phyloP scores from a whole-genome alignment of 2,888 invertebrate species.

The Caenorhabditis macrosperma region DNA sequence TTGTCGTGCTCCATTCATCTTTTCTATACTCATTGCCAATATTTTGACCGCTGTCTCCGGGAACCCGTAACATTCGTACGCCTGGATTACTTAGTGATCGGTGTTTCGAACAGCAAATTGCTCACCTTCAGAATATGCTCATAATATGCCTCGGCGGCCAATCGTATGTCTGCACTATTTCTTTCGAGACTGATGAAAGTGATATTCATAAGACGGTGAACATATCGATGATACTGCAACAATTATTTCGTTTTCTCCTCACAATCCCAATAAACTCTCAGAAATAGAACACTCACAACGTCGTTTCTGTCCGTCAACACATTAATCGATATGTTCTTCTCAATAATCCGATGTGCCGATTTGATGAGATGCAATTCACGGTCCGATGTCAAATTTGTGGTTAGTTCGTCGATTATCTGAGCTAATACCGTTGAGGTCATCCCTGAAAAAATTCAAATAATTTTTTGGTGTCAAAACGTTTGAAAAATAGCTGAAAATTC shows the following conservation, averaged over 20 bases:
- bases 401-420: conserved; percentile 40
- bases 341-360: conserved; percentile 37
- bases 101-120: neutral
- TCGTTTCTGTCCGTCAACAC: conserved; percentile 29
- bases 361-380: conserved; percentile 48
- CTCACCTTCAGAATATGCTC: conserved; percentile 49
- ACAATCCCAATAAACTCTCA: no score
- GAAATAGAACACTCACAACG: conserved; percentile 21
- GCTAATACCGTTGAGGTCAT: conserved; percentile 47
- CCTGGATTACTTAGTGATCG: neutral
- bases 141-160: conserved; percentile 45
- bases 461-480: no score
- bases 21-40: conserved; percentile 27
- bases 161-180: conserved; percentile 37
- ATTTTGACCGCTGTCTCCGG: conserved; percentile 34
- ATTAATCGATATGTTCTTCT: conserved; percentile 28
- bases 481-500: no score
- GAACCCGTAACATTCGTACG: conserved; percentile 42
- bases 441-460: conserved; percentile 2
- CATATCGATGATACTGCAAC: conserved; percentile 42
- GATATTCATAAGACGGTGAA: conserved; percentile 32
- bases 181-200: conserved; percentile 35
- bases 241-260: neutral
- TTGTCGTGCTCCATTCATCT: conserved; percentile 37
- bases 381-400: conserved; percentile 35